These are phyloP conservation scores for Riptortus pedestris DNA, from an alignment of 1,140 invertebrate genomes.

Conservation along the genomic window DNA sequence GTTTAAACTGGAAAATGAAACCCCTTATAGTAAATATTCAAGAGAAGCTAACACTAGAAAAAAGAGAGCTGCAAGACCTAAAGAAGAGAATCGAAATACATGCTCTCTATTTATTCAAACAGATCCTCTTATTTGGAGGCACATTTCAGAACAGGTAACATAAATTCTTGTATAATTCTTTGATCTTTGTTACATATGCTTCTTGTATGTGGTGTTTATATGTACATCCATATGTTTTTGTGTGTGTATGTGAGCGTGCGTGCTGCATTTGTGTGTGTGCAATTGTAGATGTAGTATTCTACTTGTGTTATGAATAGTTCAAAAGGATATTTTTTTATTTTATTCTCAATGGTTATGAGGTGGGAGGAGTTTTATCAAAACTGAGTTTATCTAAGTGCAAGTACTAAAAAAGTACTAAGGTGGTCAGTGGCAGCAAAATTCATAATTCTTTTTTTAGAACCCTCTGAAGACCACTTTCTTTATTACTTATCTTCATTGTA, in stretches of 20 bases:
- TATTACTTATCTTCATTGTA: no score
- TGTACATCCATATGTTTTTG: slow-evolving; percentile 1
- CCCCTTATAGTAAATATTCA: slow-evolving; percentile 50
- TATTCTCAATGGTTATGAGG: no score
- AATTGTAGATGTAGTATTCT: no score
- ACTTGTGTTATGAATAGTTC: no score
- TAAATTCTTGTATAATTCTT: slow-evolving; percentile 18
- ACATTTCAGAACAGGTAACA: slow-evolving; percentile 57
- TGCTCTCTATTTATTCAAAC: slow-evolving; percentile 96
- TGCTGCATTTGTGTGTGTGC: neutral
- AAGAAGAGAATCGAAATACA: slow-evolving; percentile 65
- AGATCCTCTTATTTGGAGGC: slow-evolving; percentile 92
- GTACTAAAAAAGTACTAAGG: no score
- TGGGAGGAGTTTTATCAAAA: no score
- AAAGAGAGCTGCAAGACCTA: slow-evolving; percentile 46
- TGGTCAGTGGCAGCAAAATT: no score
- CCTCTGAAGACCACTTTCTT: no score
- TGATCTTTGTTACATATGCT: no score
- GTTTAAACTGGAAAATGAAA: slow-evolving; percentile 33
- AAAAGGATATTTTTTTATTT: no score
- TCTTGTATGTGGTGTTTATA: neutral
- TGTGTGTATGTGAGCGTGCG: neutral
- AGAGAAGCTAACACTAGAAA: slow-evolving; percentile 47
- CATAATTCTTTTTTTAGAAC: no score
- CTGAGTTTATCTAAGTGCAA: no score